Conservation (phyloP, 2,113 vertebrate genomes). For the Dasyprocta punctata region DNA sequence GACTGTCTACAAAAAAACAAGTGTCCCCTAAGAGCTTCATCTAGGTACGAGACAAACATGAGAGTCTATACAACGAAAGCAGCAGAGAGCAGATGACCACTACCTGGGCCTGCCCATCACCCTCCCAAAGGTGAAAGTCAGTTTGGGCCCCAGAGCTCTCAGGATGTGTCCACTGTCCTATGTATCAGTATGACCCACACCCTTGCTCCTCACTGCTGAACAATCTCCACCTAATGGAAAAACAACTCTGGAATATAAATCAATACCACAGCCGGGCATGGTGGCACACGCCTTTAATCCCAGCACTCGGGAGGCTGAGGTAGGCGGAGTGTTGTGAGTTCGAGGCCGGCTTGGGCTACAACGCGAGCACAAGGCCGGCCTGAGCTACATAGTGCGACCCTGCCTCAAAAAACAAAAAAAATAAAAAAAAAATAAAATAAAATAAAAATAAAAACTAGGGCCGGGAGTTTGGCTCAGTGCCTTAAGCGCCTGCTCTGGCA, state of each 20-base stretch:
- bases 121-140: neutral
- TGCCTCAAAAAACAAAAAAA: too few species aligned
- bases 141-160: neutral
- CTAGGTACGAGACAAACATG: conserved; percentile 5
- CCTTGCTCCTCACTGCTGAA: neutral
- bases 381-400: too few species aligned
- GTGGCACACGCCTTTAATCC: neutral
- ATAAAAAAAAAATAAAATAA: too few species aligned
- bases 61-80: neutral
- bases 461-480: too few species aligned
- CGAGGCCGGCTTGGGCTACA: too few species aligned
- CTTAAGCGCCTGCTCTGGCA: too few species aligned
- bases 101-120: neutral
- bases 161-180: neutral
- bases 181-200: neutral
- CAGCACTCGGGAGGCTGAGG: too few species aligned
- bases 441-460: too few species aligned
- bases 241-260: neutral
- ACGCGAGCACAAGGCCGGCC: too few species aligned
- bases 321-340: too few species aligned
- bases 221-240: neutral
- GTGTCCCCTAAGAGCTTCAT: neutral
- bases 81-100: neutral
- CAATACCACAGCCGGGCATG: neutral
- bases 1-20: too few species aligned